These are phyloP conservation scores for Ataeniobius toweri DNA, from an alignment of 2,797 vertebrate genomes.

Conservation along the genomic window DNA sequence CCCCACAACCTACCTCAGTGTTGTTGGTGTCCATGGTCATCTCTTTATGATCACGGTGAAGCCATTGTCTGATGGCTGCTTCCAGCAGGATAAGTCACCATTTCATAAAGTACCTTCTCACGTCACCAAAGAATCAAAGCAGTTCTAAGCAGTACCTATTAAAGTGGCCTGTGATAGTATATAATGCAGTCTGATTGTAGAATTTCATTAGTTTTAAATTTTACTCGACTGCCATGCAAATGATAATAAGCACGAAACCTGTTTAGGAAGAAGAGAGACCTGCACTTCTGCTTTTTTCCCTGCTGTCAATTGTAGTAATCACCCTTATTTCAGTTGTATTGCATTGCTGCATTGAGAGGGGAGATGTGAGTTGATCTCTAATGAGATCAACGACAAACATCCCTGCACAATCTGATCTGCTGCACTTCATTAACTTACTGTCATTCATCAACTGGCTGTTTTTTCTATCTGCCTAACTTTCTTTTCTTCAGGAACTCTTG, in stretches of 20 bases:
- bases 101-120: too few relatives aligned
- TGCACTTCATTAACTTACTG: conserved; percentile 13
- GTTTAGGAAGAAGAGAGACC: background rate
- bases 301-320: background rate
- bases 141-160: background rate
- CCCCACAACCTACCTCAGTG: too few relatives aligned
- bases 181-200: background rate
- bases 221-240: background rate
- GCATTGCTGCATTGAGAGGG: background rate
- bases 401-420: background rate
- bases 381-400: conserved; percentile 8
- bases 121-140: background rate
- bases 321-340: background rate
- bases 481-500: background rate
- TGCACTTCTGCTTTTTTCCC: background rate
- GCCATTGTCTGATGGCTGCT: too few relatives aligned
- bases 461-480: background rate
- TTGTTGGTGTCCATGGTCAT: too few relatives aligned
- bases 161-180: background rate
- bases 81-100: too few relatives aligned
- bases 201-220: background rate
- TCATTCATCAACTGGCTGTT: background rate
- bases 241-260: background rate
- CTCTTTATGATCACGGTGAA: too few relatives aligned
- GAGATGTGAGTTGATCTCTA: conserved; percentile 4